phyloP scores from a whole-genome alignment of 2,797 vertebrate genomes.

The Danio kyathit region DNA sequence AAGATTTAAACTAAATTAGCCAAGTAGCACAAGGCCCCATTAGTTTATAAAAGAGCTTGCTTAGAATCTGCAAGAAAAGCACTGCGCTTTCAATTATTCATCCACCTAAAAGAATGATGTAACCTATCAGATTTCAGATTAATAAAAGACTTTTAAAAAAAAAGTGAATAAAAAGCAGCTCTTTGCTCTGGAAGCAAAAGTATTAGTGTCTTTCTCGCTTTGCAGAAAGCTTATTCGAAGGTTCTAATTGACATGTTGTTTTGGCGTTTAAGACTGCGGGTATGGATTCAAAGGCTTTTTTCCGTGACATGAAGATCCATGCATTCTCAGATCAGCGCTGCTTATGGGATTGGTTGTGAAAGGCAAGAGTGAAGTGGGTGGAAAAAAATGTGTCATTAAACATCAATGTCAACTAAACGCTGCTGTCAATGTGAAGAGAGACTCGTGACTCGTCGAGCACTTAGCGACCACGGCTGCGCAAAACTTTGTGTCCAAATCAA shows the following conservation, averaged over 20 bases:
- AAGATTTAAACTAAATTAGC: slow-evolving; percentile 57
- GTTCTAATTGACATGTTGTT: slow-evolving; percentile 19
- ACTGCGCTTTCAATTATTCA: slow-evolving; percentile 44
- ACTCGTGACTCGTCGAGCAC: background rate
- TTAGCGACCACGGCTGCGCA: background rate
- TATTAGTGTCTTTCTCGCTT: background rate
- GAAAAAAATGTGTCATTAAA: slow-evolving; percentile 45
- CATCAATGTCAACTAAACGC: slow-evolving; percentile 30
- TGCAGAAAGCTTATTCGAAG: background rate
- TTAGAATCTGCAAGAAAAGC: slow-evolving; percentile 31
- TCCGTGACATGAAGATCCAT: slow-evolving; percentile 5
- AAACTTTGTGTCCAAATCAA: background rate
- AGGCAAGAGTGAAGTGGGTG: slow-evolving; percentile 44
- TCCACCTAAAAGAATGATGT: slow-evolving; percentile 21
- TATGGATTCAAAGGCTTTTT: slow-evolving; percentile 12
- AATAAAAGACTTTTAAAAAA: background rate
- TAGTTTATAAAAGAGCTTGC: slow-evolving; percentile 25
- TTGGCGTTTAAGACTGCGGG: slow-evolving; percentile 17
- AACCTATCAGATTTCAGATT: background rate
- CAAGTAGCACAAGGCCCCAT: background rate
- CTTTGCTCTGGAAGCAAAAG: background rate
- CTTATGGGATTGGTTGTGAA: slow-evolving; percentile 39
- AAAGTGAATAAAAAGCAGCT: background rate
- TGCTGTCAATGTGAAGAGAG: slow-evolving; percentile 23
- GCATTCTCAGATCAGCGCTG: slow-evolving; percentile 22